Evolutionary conservation across 2,797 vertebrate species (phyloP), one percentile per base, ranked within the genome.

Genomic region (Melanotaenia parkinsoni): DNA sequence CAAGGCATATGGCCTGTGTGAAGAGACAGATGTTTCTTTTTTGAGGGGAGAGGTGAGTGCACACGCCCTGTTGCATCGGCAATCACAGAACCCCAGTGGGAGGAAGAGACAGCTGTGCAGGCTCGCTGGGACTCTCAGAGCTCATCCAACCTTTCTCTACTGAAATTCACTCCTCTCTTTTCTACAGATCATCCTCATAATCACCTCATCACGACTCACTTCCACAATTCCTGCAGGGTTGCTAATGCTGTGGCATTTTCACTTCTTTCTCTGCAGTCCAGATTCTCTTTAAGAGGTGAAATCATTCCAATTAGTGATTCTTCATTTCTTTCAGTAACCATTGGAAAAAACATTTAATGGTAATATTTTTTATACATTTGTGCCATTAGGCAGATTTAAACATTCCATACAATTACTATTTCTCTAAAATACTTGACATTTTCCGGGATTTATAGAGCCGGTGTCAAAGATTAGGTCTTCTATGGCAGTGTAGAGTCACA

Each of bases 21-120:
- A 67, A 71, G 62, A 86, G 86, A 72, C 91, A 93, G 88, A 90
- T 91, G 91, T 88, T 87, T 67, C 66, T 83, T 70, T 73, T 86
- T 54, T 67, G 76, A 83, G 71, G 63, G 64, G 70, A 79, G 82
- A 88, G 78, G 85, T 83, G 86, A 79, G 77, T n/a, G 10, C 69
- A 57, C 64, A 63, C 16, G 7, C 70, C 82, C 84, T 85, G 70
- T 84, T 84, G 70, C 71, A 7, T 72, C 73, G 77, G 82, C 64
- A 64, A 56, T 61, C 58, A 73, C 68, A 47, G 32, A 18, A 51
- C 67, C 67, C 76, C 66, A 51, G 14, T 58, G 85, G 83, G 78
- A 71, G 10, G 58, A 75, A 50, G 43, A 84, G 68, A 76, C 90
- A 89, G 89, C 86, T 88, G 90, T 80, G 28, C n/a, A 24, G 70